Conservation (phyloP, 2,888 invertebrate species). For the Diarsia rubi region DNA sequence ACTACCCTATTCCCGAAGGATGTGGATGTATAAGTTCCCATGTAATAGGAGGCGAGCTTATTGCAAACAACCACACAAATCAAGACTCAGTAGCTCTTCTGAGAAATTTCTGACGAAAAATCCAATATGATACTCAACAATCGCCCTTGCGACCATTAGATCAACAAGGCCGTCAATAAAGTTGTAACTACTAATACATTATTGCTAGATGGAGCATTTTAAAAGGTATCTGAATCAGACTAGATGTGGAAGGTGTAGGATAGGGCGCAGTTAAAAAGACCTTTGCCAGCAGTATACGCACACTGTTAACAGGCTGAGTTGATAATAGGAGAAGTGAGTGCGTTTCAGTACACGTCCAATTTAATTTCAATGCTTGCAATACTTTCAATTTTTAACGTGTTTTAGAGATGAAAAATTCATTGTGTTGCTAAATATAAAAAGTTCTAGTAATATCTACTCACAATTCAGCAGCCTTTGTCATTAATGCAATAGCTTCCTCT, state of each 20-base stretch:
- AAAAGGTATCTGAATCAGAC: not conserved
- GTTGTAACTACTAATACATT: not conserved
- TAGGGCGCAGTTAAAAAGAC: no score
- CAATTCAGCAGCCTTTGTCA: conserved; percentile 78
- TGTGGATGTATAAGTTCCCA: no score
- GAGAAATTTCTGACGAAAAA: no score
- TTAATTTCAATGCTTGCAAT: not conserved
- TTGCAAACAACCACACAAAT: no score
- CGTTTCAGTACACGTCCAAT: no score
- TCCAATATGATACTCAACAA: no score
- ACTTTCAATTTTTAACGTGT: not conserved
- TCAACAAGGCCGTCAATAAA: not conserved
- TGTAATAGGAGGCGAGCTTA: no score
- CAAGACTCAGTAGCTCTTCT: no score
- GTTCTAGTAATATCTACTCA: conserved; percentile 61
- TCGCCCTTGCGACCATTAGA: no score
- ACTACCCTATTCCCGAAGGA: no score
- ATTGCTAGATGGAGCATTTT: not conserved
- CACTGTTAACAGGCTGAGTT: not conserved
- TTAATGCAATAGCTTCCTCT: conserved; percentile 70
- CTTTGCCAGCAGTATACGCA: no score
- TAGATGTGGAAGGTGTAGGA: not conserved
- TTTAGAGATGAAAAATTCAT: not conserved
- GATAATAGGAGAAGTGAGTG: not conserved
- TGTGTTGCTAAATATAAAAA: not conserved